A percentile compares a stretch with the other conserved stretches of the same genome.
Evolutionary conservation across 2,888 invertebrate species (phyloP).

Genomic region (Heliconius cydno): DNA sequence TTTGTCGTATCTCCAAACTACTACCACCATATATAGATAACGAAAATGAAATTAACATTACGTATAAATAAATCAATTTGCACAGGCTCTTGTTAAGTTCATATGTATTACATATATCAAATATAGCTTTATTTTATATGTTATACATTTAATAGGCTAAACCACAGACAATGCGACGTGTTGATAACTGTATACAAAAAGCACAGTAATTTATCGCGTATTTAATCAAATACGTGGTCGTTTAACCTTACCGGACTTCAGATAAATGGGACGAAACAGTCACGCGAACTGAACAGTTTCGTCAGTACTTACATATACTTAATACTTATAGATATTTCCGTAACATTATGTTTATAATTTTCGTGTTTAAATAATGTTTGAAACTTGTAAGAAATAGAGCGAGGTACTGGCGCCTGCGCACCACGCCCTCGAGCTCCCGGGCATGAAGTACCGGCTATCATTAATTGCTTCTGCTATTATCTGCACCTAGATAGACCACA

Average conservation of each 20-base stretch:
- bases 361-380: constrained; percentile 64
- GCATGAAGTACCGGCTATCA: constrained; percentile 63
- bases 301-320: neutral
- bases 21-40: constrained; percentile 1
- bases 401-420: constrained; percentile 68
- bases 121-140: neutral
- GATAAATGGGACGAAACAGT: constrained; percentile 30
- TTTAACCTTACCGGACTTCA: constrained; percentile 17
- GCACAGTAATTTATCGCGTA: constrained; percentile 11
- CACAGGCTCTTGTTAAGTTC: neutral
- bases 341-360: constrained; percentile 71
- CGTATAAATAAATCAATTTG: neutral
- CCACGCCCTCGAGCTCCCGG: constrained; percentile 67
- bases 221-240: constrained; percentile 28
- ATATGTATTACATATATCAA: neutral
- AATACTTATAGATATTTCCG: constrained; percentile 51
- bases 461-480: constrained; percentile 58
- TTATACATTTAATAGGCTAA: neutral
- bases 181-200: constrained; percentile 18
- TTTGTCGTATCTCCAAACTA: constrained; percentile 48
- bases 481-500: constrained; percentile 52
- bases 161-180: neutral
- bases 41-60: neutral
- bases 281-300: constrained; percentile 32
- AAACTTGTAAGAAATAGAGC: constrained; percentile 62